Conservation (phyloP, 2,113 vertebrate species). For the Heteronetta atricapilla region DNA sequence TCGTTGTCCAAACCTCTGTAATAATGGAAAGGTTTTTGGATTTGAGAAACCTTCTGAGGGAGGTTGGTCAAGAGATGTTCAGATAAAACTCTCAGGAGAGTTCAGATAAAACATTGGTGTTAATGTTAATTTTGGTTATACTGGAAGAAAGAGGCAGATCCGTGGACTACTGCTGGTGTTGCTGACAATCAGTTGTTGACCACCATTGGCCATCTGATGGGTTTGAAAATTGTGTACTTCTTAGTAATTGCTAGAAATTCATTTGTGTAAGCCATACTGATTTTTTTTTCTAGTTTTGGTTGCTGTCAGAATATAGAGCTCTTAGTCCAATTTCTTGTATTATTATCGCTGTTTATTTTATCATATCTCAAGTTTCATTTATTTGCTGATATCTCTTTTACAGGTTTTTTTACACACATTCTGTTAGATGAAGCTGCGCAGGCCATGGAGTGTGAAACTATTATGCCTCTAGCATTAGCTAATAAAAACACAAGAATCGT, state of each 20-base stretch:
- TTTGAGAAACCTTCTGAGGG: background rate
- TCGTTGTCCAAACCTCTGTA: background rate
- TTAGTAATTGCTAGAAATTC: background rate
- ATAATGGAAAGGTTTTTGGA: background rate
- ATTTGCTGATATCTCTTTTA: conserved; percentile 42
- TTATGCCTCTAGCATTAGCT: conserved; percentile 97
- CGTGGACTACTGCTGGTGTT: background rate
- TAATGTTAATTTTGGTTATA: background rate
- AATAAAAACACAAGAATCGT: conserved; percentile 92
- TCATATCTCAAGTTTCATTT: conserved; percentile 38
- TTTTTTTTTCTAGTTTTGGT: background rate
- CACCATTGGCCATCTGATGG: background rate
- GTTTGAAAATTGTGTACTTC: background rate
- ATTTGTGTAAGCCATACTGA: background rate
- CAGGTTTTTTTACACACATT: conserved; percentile 96
- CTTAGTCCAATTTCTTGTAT: background rate
- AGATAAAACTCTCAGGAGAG: background rate
- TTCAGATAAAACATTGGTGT: background rate
- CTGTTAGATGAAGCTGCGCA: conserved; percentile 98
- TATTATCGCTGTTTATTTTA: conserved; percentile 4
- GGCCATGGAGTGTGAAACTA: conserved; percentile 99
- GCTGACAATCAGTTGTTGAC: background rate
- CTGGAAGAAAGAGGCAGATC: background rate
- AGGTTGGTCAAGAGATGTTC: background rate
- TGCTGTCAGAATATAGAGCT: background rate